Evolutionary conservation across 2,113 vertebrate genomes (phyloP), one percentile per base, ranked within the genome.

Genomic region (Odocoileus hemionus): DNA sequence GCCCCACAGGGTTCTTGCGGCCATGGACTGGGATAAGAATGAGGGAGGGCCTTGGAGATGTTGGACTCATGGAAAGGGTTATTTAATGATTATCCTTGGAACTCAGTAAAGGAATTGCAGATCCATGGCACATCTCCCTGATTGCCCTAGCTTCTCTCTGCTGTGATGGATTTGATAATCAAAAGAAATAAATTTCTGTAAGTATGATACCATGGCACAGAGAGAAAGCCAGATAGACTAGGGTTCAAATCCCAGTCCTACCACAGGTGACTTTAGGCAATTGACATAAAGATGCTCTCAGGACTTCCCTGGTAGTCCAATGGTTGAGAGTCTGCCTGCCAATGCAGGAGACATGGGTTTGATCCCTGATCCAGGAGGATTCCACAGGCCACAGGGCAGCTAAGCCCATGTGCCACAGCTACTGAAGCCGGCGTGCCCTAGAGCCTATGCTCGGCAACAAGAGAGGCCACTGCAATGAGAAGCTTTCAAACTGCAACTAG

Each of bases 221-320:
- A 16, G 23, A 87, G 47, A 64, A 96, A 87, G 25, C 4, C 43
- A 85, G 45, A 19, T 21, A 58, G 25, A 23, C 9, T 2, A 33
- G 9, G 14, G 9, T n/a, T 85, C 39, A 7, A 58, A 78, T 86
- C 14, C 43, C 9, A 52, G 7, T 15, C 28, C 80, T 5, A 8
- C 47, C 1, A 5, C 3, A 5, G 1, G 16, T 1, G 30, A 5
- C 47, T 60, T 36, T 10, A n/a, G 14, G 17, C 14, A 21, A 13
- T 19, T 25, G 23, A 26, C 52, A 55, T 6, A 12, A 60, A 91
- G 60, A 36, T 21, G 4, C 15, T 74, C 28, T 43, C 9, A 23
- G n/a, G 39, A 76, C 23, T 26, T 76, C 39, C 23, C 70, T 7
- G 1, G 39, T 15, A 43, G 70, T 39, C 1, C 12, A 43, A 23